These are phyloP conservation scores for Amphimedon queenslandica DNA, from an alignment of 37 sponge, comb jelly and placozoan species.

Conservation along the genomic window DNA sequence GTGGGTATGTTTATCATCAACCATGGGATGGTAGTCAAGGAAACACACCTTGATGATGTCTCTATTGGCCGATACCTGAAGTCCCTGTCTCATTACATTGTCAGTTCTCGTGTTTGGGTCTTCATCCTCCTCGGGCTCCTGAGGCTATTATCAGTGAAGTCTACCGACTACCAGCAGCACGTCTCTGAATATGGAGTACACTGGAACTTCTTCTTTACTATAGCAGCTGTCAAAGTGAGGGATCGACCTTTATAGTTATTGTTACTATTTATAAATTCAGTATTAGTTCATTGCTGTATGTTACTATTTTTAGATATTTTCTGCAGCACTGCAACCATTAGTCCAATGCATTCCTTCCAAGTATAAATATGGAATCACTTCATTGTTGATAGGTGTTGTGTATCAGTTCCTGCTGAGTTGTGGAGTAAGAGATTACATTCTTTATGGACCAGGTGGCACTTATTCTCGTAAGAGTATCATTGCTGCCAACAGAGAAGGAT, in stretches of 20 bases:
- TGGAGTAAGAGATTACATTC: constrained; percentile 58
- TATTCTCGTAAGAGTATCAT: constrained; percentile 57
- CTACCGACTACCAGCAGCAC: constrained; percentile 73
- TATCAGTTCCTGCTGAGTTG: constrained; percentile 68
- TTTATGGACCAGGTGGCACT: constrained; percentile 60
- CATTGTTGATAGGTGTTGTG: constrained; percentile 6
- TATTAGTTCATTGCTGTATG: not conserved
- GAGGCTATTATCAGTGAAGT: constrained; percentile 57
- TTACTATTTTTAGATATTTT: constrained; percentile 28
- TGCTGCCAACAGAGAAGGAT: constrained; percentile 91
- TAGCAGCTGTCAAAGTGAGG: constrained; percentile 81
- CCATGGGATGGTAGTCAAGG: constrained; percentile 77
- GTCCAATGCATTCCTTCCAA: constrained; percentile 1
- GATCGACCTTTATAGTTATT: too few relatives aligned
- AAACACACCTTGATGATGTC: constrained; percentile 34
- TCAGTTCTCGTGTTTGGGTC: constrained; percentile 13
- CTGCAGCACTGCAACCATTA: constrained; percentile 38
- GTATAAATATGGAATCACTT: constrained; percentile 18
- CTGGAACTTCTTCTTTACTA: constrained; percentile 99
- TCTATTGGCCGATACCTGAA: constrained; percentile 21
- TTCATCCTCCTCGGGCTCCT: constrained; percentile 77
- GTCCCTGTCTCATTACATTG: not conserved
- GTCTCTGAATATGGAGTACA: constrained; percentile 93
- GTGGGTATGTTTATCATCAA: constrained; percentile 85
- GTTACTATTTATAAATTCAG: not conserved